Percentiles rank a stretch among this genome's conserved stretches.
Conservation (phyloP, 2,888 invertebrate genomes). For the Epinotia demarniana region DNA sequence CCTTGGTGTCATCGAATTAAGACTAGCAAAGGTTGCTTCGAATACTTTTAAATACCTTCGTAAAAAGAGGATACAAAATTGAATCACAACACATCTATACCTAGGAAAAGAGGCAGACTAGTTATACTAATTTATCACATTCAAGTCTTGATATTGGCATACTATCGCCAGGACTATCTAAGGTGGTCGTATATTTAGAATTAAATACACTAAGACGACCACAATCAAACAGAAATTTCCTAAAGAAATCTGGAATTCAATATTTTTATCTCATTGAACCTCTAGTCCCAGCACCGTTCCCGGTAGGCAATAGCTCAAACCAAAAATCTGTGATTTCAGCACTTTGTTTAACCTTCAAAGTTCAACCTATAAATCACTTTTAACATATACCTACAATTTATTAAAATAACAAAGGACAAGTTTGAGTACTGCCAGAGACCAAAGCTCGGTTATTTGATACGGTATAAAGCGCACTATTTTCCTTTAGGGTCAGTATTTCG, state of each 20-base stretch:
- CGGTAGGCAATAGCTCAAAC: not conserved
- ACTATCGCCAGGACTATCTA: conserved; percentile 17
- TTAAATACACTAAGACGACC: conserved; percentile 18
- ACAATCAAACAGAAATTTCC: not conserved
- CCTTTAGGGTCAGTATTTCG: not conserved
- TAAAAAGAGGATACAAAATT: conserved; percentile 53
- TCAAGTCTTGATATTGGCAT: conserved; percentile 16
- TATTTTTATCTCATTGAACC: not conserved
- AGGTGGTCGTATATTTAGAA: conserved; percentile 11
- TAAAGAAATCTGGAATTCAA: not conserved
- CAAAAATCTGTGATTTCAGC: not conserved
- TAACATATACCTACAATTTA: not conserved
- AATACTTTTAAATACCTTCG: conserved; percentile 50
- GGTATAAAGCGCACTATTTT: not conserved
- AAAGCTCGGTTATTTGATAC: not conserved
- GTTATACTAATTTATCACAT: conserved; percentile 21
- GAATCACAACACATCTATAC: conserved; percentile 32
- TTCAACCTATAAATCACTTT: not conserved
- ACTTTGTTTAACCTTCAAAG: not conserved
- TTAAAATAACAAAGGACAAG: not conserved
- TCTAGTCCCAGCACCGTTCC: not conserved
- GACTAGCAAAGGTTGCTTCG: conserved; percentile 51
- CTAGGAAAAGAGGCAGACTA: conserved; percentile 34
- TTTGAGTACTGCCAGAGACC: not conserved
- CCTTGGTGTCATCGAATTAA: conserved; percentile 54